Percentiles rank a stretch among this genome's conserved stretches.
Conservation (phyloP, 2,113 vertebrate species). For the Rissa tridactyla region DNA sequence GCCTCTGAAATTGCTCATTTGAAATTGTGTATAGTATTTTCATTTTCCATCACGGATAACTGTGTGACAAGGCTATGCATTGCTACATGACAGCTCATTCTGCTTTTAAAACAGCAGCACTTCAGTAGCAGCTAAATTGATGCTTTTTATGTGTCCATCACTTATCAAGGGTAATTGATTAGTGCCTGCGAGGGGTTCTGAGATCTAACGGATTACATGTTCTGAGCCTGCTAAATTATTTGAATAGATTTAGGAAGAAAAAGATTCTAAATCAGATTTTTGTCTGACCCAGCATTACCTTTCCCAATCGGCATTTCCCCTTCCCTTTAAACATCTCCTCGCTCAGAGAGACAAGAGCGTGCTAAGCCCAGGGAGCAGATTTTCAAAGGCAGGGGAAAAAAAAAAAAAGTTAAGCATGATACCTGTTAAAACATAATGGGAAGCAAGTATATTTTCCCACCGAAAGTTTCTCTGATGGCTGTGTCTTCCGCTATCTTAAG, state of each 20-base stretch:
- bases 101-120: slow-evolving; percentile 27
- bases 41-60: not conserved
- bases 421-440: not conserved
- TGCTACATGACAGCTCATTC: slow-evolving; percentile 17
- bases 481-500: not conserved
- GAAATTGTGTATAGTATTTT: not conserved
- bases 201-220: not conserved
- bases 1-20: not conserved
- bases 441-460: not conserved
- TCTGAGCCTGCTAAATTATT: not conserved
- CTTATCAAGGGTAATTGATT: slow-evolving; percentile 16
- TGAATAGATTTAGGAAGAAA: not conserved
- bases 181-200: not conserved
- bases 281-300: not conserved
- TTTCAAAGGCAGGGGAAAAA: not conserved
- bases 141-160: slow-evolving; percentile 31
- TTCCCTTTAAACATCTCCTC: not conserved
- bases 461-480: not conserved
- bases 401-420: not conserved
- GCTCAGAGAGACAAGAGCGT: not conserved
- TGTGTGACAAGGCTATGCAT: not conserved
- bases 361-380: not conserved
- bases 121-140: slow-evolving; percentile 16
- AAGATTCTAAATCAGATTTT: not conserved
- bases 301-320: not conserved